Conservation (phyloP, 1,140 invertebrate species). For the Zaprionus kolodkinae region DNA sequence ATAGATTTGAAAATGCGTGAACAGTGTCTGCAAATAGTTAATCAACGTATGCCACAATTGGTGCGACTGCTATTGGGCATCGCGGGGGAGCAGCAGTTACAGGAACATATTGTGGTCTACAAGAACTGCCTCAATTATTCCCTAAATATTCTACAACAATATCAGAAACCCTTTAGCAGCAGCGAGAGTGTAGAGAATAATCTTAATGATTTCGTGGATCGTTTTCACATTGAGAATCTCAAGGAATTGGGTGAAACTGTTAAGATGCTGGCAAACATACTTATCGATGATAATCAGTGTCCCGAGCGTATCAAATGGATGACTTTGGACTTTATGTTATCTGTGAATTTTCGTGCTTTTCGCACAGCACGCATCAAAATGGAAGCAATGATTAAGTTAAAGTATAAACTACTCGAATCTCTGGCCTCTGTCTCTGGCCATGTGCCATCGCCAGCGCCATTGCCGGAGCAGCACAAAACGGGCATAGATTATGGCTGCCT, state of each 20-base stretch:
- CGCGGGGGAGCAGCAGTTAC: not conserved
- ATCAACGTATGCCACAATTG: conserved; percentile 29
- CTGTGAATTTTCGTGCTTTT: conserved; percentile 42
- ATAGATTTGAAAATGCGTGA: conserved; percentile 3
- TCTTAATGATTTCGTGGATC: conserved; percentile 35
- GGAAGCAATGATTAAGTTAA: not conserved
- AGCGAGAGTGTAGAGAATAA: not conserved
- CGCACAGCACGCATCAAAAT: not conserved
- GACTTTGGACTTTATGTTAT: conserved; percentile 47
- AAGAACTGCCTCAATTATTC: conserved; percentile 1
- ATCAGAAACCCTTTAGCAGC: not conserved
- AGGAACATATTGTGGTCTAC: not conserved
- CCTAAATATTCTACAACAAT: not conserved
- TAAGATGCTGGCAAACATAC: conserved; percentile 13
- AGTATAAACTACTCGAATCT: conserved; percentile 3
- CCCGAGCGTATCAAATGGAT: conserved; percentile 8
- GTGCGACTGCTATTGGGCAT: conserved; percentile 17
- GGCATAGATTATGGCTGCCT: not conserved
- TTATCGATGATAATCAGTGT: conserved; percentile 21
- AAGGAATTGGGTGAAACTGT: conserved; percentile 21
- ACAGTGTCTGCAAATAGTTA: conserved; percentile 7
- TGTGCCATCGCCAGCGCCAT: no score
- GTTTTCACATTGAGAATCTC: conserved; percentile 29
- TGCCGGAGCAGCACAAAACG: not conserved
- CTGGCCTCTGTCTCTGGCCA: not conserved